Evolutionary conservation across 2,888 invertebrate genomes (phyloP).

Genomic region (Epirrhoe alternata): DNA sequence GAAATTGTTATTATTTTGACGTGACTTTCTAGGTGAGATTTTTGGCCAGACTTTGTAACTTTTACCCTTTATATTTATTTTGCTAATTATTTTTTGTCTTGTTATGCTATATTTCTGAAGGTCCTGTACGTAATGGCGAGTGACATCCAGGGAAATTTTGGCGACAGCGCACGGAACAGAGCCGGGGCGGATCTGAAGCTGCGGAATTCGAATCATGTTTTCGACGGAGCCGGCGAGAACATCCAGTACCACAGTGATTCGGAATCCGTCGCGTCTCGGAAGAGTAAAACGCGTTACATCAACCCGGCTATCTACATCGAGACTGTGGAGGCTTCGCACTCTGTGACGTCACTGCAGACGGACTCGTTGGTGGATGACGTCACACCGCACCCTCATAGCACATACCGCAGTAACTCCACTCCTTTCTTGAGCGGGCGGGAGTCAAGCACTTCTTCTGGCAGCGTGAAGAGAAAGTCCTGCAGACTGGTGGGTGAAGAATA

Average conservation of each 20-base stretch:
- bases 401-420: constrained; percentile 76
- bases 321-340: constrained; percentile 72
- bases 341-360: constrained; percentile 71
- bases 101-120: constrained; percentile 28
- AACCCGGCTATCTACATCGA: constrained; percentile 87
- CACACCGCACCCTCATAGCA: constrained; percentile 77
- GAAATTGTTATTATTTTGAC: constrained; percentile 32
- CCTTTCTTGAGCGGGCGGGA: constrained; percentile 72
- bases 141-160: constrained; percentile 68
- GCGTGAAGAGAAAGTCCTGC: constrained; percentile 74
- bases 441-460: constrained; percentile 66
- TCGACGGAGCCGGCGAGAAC: constrained; percentile 78
- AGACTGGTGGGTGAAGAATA: constrained; percentile 52
- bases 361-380: constrained; percentile 67
- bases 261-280: constrained; percentile 69
- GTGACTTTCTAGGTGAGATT: constrained; percentile 51
- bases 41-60: constrained; percentile 49
- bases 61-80: constrained; percentile 54
- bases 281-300: constrained; percentile 82
- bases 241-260: constrained; percentile 76
- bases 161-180: constrained; percentile 69
- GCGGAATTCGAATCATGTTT: constrained; percentile 68
- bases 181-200: constrained; percentile 52
- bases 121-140: constrained; percentile 59
- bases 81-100: constrained; percentile 39